Conservation (phyloP, 2,113 vertebrate species). For the Eptesicus fuscus region DNA sequence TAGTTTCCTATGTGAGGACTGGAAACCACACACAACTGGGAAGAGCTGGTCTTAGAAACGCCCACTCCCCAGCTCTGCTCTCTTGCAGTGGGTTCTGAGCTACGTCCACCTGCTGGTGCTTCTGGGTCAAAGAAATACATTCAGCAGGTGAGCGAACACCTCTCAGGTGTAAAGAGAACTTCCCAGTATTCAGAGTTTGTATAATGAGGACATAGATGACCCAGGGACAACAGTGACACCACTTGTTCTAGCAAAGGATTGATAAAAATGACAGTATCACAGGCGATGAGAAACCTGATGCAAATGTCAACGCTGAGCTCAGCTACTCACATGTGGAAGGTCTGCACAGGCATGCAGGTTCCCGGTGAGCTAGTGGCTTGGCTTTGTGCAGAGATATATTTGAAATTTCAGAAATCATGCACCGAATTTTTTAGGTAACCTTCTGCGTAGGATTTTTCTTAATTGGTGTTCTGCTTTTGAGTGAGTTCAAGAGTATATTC, state of each 20-base stretch:
- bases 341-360: not conserved
- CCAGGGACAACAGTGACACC: too few relatives aligned
- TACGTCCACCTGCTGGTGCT: not conserved
- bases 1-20: not conserved
- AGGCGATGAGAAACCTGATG: not conserved
- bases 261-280: not conserved
- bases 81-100: not conserved
- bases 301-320: not conserved
- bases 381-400: not conserved
- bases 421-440: not conserved
- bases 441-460: not conserved
- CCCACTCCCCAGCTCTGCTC: not conserved
- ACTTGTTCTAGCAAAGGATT: not conserved
- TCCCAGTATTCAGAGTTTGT: not conserved
- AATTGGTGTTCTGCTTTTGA: not conserved
- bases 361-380: not conserved
- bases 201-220: not conserved
- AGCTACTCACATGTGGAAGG: not conserved
- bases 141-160: not conserved
- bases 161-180: not conserved
- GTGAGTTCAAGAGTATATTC: not conserved
- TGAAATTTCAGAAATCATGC: conserved; percentile 22
- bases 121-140: not conserved
- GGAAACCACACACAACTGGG: not conserved
- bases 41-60: not conserved